Base-by-base conservation (phyloP, 2,888 invertebrate species). In the Nezara viridula region DNA sequence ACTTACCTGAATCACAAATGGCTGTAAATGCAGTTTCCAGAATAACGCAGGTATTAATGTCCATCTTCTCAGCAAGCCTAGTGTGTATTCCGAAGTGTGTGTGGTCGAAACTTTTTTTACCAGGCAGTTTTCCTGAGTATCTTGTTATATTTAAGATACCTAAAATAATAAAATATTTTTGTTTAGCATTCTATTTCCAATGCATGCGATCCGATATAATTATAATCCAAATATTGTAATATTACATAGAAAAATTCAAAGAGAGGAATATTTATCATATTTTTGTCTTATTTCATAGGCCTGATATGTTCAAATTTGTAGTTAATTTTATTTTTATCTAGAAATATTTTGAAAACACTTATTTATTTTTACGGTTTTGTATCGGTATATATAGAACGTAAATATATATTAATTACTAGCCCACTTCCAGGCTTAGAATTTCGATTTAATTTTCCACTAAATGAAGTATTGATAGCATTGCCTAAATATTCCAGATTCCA, bases 1-100 rank as follows among this genome's bases (percentile, higher is more conserved):
- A 19, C 73, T 44, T 86, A 87, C 90, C 90, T 47, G 90, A 60
- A 85, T 90, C 90, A 40, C 85, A 66, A 19, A 90, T 81, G 3
- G 90, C 90, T 60, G 86, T 27, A 66, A 87, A 89, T 21, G 90
- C 50, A 21, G 37, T 60, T 55, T 88, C 86, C 14, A 90, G 47
- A 32, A 27, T 47, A 16, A 88, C 49, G 5, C 88, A 49, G 14
- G 86, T 88, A 40, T 86, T 55, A 2, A 88, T 85, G 85, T 90
- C 90, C 86, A 89, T 90, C 44, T 86, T 60, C 40, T 81, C 88
- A 12, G 47, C 86, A 32, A 90, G 89, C 81, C 86, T 90, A 7
- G 81, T 52, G 19, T 87, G 85, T 86, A 90, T 89, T 6, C 90
- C 90, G 52, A 90, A 90, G 19, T 90, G 60, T 19, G 81, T 55